Evolutionary conservation across 1,140 invertebrate species (phyloP).

Genomic region (Sminthurinus signatus): DNA sequence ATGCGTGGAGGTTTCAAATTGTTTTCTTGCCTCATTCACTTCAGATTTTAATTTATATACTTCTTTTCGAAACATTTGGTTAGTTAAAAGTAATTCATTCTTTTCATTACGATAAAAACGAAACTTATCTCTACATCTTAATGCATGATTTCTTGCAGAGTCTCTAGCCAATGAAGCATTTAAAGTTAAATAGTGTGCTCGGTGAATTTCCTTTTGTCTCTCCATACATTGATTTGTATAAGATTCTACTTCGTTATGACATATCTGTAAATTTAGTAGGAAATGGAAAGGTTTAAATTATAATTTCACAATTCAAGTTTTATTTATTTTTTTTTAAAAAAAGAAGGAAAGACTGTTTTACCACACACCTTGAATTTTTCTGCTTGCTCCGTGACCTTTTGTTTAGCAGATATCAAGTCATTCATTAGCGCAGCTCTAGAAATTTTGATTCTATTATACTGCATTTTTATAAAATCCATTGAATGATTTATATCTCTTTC

Average conservation of each 20-base stretch:
- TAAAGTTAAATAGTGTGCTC: constrained; percentile 26
- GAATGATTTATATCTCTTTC: constrained; percentile 17
- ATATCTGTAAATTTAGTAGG: too few species aligned
- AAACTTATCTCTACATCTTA: constrained; percentile 25
- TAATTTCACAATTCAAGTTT: too few species aligned
- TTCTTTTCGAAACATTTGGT: constrained; percentile 26
- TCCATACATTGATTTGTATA: constrained; percentile 21
- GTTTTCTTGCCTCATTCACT: background rate
- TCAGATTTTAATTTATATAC: constrained; percentile 17
- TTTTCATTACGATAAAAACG: constrained; percentile 20
- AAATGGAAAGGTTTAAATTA: too few species aligned
- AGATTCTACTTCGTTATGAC: constrained; percentile 25
- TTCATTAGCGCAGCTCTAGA: constrained; percentile 15
- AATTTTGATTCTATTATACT: constrained; percentile 24
- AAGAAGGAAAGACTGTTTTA: too few species aligned
- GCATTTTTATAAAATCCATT: constrained; percentile 9
- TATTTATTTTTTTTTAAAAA: too few species aligned
- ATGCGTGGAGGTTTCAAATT: constrained; percentile 20
- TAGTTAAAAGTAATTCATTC: constrained; percentile 21
- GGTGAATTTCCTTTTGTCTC: constrained; percentile 17
- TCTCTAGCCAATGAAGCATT: constrained; percentile 28
- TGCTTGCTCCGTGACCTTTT: constrained; percentile 15
- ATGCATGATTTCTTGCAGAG: constrained; percentile 29
- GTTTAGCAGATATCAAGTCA: constrained; percentile 16
- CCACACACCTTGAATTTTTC: constrained; percentile 30